phyloP scores from a whole-genome alignment of 92 coral and sea anemone species.

The Ricordea florida region DNA sequence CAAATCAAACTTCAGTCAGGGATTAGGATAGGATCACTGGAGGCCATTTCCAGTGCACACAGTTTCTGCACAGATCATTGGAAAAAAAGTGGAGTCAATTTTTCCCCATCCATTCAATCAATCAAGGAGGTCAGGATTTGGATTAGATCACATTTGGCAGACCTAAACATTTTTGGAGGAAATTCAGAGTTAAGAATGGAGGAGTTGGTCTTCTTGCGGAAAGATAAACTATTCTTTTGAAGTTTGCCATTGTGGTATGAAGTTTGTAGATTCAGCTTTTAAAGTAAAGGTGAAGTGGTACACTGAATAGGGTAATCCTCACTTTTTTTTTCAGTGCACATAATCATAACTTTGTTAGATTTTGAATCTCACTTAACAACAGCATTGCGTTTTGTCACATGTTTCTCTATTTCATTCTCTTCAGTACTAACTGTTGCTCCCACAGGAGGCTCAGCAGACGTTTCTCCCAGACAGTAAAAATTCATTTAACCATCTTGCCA shows the following conservation, averaged over 20 bases:
- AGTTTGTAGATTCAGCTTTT: background rate
- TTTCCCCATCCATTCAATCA: conserved; percentile 17
- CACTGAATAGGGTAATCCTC: too few relatives aligned
- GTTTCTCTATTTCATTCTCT: too few relatives aligned
- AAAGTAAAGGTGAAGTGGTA: too few relatives aligned
- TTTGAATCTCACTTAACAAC: too few relatives aligned
- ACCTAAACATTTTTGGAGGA: conserved; percentile 46
- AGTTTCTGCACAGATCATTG: conserved; percentile 39
- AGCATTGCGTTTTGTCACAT: too few relatives aligned
- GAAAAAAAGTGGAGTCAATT: conserved; percentile 33
- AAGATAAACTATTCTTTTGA: conserved; percentile 20
- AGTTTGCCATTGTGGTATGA: conserved; percentile 35
- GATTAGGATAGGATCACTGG: conserved; percentile 52
- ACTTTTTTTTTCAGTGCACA: too few relatives aligned
- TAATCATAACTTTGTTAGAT: too few relatives aligned
- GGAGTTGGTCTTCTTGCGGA: conserved; percentile 41
- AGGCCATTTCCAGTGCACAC: conserved; percentile 40
- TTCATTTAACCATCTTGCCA: too few relatives aligned
- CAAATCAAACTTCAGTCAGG: conserved; percentile 38
- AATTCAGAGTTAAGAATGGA: conserved; percentile 39
- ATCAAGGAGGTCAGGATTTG: conserved; percentile 27
- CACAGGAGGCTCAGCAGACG: too few relatives aligned
- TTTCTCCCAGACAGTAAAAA: too few relatives aligned
- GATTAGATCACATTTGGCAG: conserved; percentile 23
- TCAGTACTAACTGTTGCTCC: too few relatives aligned